Conservation (phyloP, 2,797 vertebrate species). For the Geotrypetes seraphini region DNA sequence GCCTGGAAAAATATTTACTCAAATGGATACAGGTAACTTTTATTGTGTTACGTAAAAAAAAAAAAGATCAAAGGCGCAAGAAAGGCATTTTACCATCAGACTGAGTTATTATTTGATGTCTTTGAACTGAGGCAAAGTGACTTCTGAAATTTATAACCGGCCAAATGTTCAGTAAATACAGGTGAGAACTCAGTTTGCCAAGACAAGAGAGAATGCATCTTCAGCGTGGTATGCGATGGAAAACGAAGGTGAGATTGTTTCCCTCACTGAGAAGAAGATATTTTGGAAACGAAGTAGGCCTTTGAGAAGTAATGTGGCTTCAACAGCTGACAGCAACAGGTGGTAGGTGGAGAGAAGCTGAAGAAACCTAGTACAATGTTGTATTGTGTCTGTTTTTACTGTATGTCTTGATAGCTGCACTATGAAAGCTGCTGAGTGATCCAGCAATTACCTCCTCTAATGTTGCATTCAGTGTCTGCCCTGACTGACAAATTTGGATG, state of each 20-base stretch:
- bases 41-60: constrained; percentile 21
- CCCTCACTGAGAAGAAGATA: constrained; percentile 30
- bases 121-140: constrained; percentile 20
- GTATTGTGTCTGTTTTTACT: constrained; percentile 61
- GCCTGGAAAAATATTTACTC: constrained; percentile 33
- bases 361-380: constrained; percentile 57
- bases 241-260: constrained; percentile 50
- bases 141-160: constrained; percentile 39
- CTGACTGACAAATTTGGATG: constrained; percentile 64
- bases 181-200: constrained; percentile 43
- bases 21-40: constrained; percentile 31
- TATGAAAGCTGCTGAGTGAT: constrained; percentile 80
- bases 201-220: constrained; percentile 45
- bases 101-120: constrained; percentile 10
- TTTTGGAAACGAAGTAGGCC: constrained; percentile 46
- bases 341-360: constrained; percentile 65
- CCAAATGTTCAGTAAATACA: constrained; percentile 34
- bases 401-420: constrained; percentile 57
- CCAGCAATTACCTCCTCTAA: constrained; percentile 74
- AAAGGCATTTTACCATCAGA: constrained; percentile 29
- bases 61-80: constrained; percentile 44
- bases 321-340: constrained; percentile 59
- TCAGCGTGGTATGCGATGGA: constrained; percentile 42
- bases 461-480: constrained; percentile 67
- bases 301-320: constrained; percentile 46